phyloP scores from a whole-genome alignment of 2,888 invertebrate genomes.

The Stenolophus ochropezus region DNA sequence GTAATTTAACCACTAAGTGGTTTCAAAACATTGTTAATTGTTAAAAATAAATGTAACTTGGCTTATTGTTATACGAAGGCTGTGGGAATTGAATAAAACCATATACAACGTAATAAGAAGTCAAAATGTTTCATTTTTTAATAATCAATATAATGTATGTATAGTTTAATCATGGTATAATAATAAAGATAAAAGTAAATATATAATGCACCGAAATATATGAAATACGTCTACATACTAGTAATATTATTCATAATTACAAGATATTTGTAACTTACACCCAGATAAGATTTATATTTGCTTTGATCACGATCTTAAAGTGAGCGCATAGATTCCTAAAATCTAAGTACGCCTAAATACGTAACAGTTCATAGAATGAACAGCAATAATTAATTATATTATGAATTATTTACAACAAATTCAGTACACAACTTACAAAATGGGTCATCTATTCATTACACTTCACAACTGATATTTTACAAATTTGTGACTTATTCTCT shows the following conservation, averaged over 20 bases:
- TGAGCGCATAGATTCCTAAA: slow-evolving; percentile 48
- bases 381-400: slow-evolving; percentile 27
- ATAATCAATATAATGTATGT: slow-evolving; percentile 56
- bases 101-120: slow-evolving; percentile 52
- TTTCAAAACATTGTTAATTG: slow-evolving; percentile 44
- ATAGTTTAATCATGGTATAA: slow-evolving; percentile 56
- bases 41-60: slow-evolving; percentile 50
- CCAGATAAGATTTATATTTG: slow-evolving; percentile 30
- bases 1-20: slow-evolving; percentile 35
- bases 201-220: slow-evolving; percentile 49
- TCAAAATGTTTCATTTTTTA: slow-evolving; percentile 50
- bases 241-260: slow-evolving; percentile 26
- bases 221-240: slow-evolving; percentile 46
- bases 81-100: slow-evolving; percentile 52
- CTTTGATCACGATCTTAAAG: slow-evolving; percentile 46
- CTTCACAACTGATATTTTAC: neutral
- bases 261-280: slow-evolving; percentile 42
- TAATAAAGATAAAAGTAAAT: slow-evolving; percentile 57
- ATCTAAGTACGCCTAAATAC: slow-evolving; percentile 50
- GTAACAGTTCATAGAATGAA: slow-evolving; percentile 39
- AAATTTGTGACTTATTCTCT: slow-evolving; percentile 45
- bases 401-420: slow-evolving; percentile 46
- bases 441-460: neutral
- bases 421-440: neutral
- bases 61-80: slow-evolving; percentile 50